Evolutionary conservation across 2,888 invertebrate species (phyloP).

Genomic region (Hylaea fasciaria): DNA sequence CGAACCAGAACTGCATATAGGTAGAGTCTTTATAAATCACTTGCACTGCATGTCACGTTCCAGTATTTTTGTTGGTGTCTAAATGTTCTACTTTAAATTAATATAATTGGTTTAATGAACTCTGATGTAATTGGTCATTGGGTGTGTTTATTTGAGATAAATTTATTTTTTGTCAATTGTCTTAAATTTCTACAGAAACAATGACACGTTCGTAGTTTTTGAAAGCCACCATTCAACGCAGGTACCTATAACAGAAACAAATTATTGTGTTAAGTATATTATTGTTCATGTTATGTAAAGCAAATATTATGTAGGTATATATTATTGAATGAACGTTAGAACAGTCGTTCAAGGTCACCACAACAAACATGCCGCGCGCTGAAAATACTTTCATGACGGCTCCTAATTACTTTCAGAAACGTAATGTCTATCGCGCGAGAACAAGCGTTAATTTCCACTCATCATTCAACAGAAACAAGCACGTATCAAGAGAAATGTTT

Average conservation of each 20-base stretch:
- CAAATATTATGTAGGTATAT: constrained; percentile 11
- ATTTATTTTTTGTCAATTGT: too few species aligned
- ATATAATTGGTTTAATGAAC: background rate
- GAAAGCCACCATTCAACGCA: too few species aligned
- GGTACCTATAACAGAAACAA: too few species aligned
- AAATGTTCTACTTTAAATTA: background rate
- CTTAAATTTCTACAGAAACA: too few species aligned
- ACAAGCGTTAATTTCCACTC: background rate
- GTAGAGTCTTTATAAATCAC: constrained; percentile 64
- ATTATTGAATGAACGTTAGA: constrained; percentile 13
- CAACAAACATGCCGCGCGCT: constrained; percentile 22
- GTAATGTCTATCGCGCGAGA: constrained; percentile 14
- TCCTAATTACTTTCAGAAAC: constrained; percentile 30
- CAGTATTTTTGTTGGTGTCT: background rate
- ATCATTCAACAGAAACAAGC: background rate
- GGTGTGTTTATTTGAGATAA: too few species aligned
- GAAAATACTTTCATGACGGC: constrained; percentile 28
- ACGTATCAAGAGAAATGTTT: background rate
- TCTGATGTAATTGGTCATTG: too few species aligned
- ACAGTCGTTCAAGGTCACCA: constrained; percentile 28
- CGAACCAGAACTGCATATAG: constrained; percentile 90
- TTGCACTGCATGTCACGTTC: constrained; percentile 15
- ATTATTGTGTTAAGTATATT: background rate
- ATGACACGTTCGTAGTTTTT: too few species aligned
- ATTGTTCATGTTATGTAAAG: background rate